These are phyloP conservation scores for Cuniculus paca DNA, from an alignment of 2,797 vertebrate genomes.

Conservation along the genomic window DNA sequence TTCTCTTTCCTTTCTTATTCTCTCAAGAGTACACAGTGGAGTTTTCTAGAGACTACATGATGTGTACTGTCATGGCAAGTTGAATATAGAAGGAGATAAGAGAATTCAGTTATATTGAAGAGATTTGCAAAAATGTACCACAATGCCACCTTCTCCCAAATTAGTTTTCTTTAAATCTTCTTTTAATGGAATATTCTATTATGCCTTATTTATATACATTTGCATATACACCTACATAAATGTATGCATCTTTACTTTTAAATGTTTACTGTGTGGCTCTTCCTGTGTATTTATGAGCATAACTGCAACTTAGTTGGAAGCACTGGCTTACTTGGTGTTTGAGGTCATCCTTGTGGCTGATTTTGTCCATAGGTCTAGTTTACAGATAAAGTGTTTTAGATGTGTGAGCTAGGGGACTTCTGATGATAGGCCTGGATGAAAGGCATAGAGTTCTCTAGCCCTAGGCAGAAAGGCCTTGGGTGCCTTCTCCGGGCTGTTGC, in stretches of 20 bases:
- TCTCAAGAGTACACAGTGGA: background rate
- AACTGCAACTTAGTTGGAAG: background rate
- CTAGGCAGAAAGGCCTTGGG: background rate
- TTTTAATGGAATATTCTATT: background rate
- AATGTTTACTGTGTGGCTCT: background rate
- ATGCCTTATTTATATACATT: background rate
- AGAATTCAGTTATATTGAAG: background rate
- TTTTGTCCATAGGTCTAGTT: background rate
- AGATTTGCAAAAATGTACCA: background rate
- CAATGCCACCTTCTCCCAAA: background rate
- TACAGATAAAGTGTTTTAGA: background rate
- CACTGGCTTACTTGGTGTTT: background rate
- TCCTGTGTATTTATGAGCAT: background rate
- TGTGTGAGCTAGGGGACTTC: background rate
- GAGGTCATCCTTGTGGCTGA: slow-evolving; percentile 1
- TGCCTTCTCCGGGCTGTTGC: background rate
- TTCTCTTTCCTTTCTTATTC: background rate
- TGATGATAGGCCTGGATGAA: background rate
- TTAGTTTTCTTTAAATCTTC: background rate
- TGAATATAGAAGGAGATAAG: background rate
- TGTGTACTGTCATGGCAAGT: background rate
- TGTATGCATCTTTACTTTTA: slow-evolving; percentile 5
- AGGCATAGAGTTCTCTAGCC: background rate
- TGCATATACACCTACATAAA: background rate
- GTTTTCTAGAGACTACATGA: background rate